phyloP scores from a whole-genome alignment of 2,113 vertebrate genomes.

The Erythrolamprus reginae region DNA sequence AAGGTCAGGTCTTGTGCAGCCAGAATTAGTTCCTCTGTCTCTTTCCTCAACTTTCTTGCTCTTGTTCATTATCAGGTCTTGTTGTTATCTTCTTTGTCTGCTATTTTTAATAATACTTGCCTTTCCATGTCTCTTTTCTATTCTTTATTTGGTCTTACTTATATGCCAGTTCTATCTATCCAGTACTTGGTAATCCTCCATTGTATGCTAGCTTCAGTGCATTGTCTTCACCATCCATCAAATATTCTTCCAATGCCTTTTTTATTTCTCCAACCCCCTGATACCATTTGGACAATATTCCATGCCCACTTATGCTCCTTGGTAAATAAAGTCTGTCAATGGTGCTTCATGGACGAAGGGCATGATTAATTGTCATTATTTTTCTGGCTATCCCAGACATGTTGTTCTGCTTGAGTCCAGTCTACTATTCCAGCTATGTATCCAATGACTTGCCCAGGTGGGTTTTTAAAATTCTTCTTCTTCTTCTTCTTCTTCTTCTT shows the following conservation, averaged over 20 bases:
- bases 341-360: neutral
- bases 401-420: neutral
- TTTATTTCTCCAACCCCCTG: neutral
- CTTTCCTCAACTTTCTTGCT: neutral
- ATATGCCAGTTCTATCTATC: neutral
- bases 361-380: neutral
- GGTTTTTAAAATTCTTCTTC: no score
- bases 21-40: neutral
- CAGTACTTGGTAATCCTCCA: neutral
- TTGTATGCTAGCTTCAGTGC: neutral
- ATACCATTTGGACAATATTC: neutral
- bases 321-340: neutral
- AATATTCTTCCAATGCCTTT: neutral
- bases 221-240: neutral
- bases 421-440: neutral
- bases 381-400: neutral
- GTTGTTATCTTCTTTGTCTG: neutral
- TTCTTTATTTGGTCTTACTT: neutral
- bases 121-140: neutral
- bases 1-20: neutral
- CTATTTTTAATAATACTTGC: neutral
- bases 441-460: neutral
- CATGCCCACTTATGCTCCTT: neutral
- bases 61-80: neutral
- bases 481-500: no score